Conservation (phyloP, 2,888 invertebrate genomes). For the Drosophila mettleri region DNA sequence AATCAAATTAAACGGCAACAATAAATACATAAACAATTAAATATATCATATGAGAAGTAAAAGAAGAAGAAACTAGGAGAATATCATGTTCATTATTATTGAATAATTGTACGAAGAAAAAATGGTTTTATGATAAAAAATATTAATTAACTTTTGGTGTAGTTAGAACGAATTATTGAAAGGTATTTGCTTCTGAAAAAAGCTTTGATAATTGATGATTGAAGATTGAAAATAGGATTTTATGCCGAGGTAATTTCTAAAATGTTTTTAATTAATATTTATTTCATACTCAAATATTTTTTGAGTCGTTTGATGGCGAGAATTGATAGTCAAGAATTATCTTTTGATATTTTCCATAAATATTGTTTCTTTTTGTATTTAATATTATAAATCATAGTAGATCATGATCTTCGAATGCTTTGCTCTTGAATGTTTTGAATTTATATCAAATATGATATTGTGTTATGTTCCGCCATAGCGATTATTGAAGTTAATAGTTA, state of each 20-base stretch:
- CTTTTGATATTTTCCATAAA: conserved; percentile 15
- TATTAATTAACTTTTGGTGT: conserved; percentile 10
- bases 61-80: conserved; percentile 1
- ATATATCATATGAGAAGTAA: conserved; percentile 27
- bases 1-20: conserved; percentile 36
- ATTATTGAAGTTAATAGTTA: conserved; percentile 31
- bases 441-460: conserved; percentile 3
- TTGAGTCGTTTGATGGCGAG: background rate
- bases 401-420: conserved; percentile 1
- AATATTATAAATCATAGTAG: background rate
- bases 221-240: background rate
- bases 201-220: background rate
- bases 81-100: conserved; percentile 43
- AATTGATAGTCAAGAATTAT: conserved; percentile 1
- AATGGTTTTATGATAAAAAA: conserved; percentile 17
- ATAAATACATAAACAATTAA: conserved; percentile 22
- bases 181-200: conserved; percentile 5
- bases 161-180: conserved; percentile 10
- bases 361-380: background rate
- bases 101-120: conserved; percentile 9
- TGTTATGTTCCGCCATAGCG: conserved; percentile 5
- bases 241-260: background rate
- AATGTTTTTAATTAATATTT: background rate
- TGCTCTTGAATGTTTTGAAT: conserved; percentile 2
- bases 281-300: background rate